Evolutionary conservation across 2,888 invertebrate genomes (phyloP).

Genomic region (Leptinotarsa tumamoca): DNA sequence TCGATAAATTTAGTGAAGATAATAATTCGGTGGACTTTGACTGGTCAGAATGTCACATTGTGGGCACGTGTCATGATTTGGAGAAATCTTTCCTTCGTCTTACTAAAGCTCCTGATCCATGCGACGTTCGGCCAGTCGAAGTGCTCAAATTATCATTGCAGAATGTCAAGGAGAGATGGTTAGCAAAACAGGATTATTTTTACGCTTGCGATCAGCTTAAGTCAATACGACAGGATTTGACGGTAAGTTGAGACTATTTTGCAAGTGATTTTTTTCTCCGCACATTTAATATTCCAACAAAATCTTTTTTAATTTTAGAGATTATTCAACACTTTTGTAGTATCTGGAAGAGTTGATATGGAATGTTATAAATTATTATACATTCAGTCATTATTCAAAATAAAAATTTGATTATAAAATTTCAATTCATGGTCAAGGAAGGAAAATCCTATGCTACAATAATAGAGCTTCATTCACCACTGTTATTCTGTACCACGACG

Average conservation of each 20-base stretch:
- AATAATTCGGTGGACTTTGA: conserved; percentile 79
- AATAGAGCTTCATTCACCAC: no score
- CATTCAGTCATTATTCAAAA: no score
- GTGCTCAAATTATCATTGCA: conserved; percentile 87
- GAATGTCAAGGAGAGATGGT: conserved; percentile 93
- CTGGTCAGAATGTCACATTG: conserved; percentile 88
- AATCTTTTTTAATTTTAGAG: no score
- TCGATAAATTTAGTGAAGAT: conserved; percentile 65
- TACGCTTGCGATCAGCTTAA: conserved; percentile 99
- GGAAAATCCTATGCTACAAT: no score
- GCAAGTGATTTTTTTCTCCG: neutral
- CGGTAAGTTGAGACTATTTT: conserved; percentile 72
- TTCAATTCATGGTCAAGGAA: no score
- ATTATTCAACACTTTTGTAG: no score
- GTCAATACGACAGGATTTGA: conserved; percentile 98
- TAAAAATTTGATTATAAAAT: no score
- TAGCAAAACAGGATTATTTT: conserved; percentile 90
- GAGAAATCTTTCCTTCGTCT: conserved; percentile 97
- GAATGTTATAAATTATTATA: no score
- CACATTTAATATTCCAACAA: no score
- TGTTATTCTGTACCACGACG: no score
- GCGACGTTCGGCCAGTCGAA: conserved; percentile 90
- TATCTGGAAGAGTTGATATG: no score
- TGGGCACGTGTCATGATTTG: conserved; percentile 93
- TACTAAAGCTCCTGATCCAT: conserved; percentile 94